Evolutionary conservation across 37 sponge, comb jelly and placozoan genomes (phyloP), one percentile per base, ranked within the genome.

Genomic region (Crambe crambe): DNA sequence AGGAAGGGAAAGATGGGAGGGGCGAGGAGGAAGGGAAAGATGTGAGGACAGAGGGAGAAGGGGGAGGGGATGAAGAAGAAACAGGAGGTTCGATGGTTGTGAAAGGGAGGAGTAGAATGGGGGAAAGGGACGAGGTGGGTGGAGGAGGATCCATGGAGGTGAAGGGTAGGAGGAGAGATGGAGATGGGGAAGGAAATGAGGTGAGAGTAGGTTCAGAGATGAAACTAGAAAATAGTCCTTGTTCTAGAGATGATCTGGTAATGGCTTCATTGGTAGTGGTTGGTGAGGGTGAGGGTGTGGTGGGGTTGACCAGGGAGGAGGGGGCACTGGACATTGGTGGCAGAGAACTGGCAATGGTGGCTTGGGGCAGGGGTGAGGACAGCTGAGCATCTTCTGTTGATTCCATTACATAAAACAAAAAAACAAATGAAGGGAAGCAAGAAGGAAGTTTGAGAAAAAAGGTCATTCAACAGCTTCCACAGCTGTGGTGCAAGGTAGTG

Each of bases 21-120:
- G 26, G 69, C 23, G 44, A 42, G 27, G 47, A 18, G 43, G 61
- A 38, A 23, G 41, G 80, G 38, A 72, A 18, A 9, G 74, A 64
- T 72, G 34, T 72, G 58, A n/a, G 71, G 32, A 21, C 64, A 72
- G 62, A 37, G 69, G 37, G 70, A 68, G 80, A 34, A 34, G 57
- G 56, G 42, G 69, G 31, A 57, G 38, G 80, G 35, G 70, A 37
- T 18, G 58, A 56, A 35, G 70, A 25, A 56, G 59, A 42, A 56
- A 32, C 41, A 31, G 47, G 29, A 40, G 44, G 76, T 39, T 15
- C 59, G 51, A 40, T 20, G 41, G 67, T 22, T 21, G 39, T 21
- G 22, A 2, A 37, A 51, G 59, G 41, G 59, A 32, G 60, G 51
- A 22, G 41, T 8, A 23, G 76, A 32, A 25, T 43, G 57, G 39